Evolutionary conservation across 2,888 invertebrate species (phyloP), one percentile per base, ranked within the genome.

Genomic region (Apamea monoglypha): DNA sequence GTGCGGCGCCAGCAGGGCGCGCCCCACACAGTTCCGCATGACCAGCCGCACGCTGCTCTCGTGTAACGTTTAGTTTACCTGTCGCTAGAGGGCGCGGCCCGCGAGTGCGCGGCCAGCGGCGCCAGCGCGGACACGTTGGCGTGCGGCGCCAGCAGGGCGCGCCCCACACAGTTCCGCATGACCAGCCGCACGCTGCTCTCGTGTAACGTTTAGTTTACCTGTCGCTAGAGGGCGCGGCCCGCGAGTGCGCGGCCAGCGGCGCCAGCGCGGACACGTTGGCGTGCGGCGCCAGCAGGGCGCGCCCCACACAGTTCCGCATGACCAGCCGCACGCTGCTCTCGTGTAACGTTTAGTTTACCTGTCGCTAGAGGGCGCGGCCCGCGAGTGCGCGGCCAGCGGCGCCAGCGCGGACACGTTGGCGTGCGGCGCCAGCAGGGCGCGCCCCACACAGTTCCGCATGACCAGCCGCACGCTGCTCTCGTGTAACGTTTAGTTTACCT

Each of bases 1-100:
- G n/a, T 92, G 93, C 8, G 96, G 95, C 70, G 96, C 95, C 3
- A 96, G 86, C 29, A 96, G 89, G 64, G 91, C 92, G 3, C 96
- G 90, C 0, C 70, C 70, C 1, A 56, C 70, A 0, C 89, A 50
- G 83, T 90, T 92, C 2, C 96, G 92, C 88, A 95, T 74, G 18
- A 94, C 95, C 0, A 96, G 86, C n/a, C n/a, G n/a, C n/a, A n/a
- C n/a, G n/a, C n/a, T n/a, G n/a, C n/a, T n/a, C n/a, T n/a, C n/a
- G 36, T 36, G 36, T 36, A 36, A 36, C 36, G 36, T 36, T 36
- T 36, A 36, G 36, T 36, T 36, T 21, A 94, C 96, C 93, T 94
- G 81, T 94, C 90, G 3, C 86, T 73, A 10, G 68, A 16, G 21
- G 36, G 78, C 1, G 92, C 82, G 0, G 90, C 88, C 12, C 94